Conservation (phyloP, 2,113 vertebrate species). For the Halichoeres trimaculatus region DNA sequence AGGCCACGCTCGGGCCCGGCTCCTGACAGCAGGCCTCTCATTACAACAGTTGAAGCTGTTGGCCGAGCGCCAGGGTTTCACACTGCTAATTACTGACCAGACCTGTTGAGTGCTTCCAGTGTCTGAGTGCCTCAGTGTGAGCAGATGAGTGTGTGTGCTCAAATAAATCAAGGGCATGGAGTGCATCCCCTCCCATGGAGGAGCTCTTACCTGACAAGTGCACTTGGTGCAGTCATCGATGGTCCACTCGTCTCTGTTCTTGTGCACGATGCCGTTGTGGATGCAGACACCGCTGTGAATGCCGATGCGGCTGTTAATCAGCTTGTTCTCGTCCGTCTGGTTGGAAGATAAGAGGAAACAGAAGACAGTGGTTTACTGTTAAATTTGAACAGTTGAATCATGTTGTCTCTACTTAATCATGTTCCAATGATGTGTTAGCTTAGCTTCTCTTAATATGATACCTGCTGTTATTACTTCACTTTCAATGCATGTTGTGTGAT, state of each 20-base stretch:
- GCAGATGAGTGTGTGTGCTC: constrained; percentile 9
- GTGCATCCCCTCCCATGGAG: background rate
- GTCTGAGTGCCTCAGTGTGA: constrained; percentile 9
- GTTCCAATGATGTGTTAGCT: no score
- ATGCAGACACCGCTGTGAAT: constrained; percentile 88
- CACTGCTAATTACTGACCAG: constrained; percentile 73
- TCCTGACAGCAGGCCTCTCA: constrained; percentile 66
- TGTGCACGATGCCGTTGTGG: constrained; percentile 93
- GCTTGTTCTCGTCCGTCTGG: constrained; percentile 91
- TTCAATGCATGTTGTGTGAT: no score
- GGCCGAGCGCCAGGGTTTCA: constrained; percentile 51
- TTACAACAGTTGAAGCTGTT: constrained; percentile 54
- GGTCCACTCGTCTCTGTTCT: constrained; percentile 94
- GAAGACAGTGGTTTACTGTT: background rate
- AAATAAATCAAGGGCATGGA: constrained; percentile 15
- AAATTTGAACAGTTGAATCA: background rate
- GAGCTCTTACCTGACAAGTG: constrained; percentile 86
- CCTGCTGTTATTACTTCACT: no score
- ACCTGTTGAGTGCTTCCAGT: constrained; percentile 46
- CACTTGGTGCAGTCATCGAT: constrained; percentile 97
- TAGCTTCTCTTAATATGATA: no score
- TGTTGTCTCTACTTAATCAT: background rate
- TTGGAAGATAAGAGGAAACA: background rate
- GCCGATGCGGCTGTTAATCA: constrained; percentile 82
- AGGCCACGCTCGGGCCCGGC: constrained; percentile 43